Evolutionary conservation across 64 coral and sea anemone genomes (phyloP), one percentile per base, ranked within the genome.

Genomic region (Porites lutea): DNA sequence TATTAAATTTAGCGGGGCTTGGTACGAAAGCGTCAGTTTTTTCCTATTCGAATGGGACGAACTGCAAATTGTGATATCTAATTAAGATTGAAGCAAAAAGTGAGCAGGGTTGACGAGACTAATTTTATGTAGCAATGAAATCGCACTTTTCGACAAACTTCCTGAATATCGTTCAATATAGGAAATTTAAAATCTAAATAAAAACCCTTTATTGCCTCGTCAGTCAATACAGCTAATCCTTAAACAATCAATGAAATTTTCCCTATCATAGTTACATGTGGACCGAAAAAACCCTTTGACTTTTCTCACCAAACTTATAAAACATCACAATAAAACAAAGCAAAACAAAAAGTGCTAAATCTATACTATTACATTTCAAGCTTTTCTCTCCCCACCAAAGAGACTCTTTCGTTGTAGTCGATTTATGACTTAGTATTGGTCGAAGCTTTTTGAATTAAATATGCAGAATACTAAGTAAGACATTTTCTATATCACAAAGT

Each of bases 121-220:
- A 84, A 84, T 84, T 68, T 68, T 67, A 84, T 69, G 81, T 84
- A 84, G 62, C 81, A 69, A 84, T 65, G 81, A 84, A 68, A 84
- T 84, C 63, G 69, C 63, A 47, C 59, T 63, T 84, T 64, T 68
- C 11, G 48, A 48, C 47, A 67, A 84, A 84, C 81, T 84, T 84
- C 81, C 81, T 84, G 81, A 21, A 19, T 69, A 46, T 61, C 45
- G 19, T n/a, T 45, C 44, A 52, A 68, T 68, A 64, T 68, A 84
- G 81, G 81, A 84, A 84, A 84, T 84, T 66, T 53, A 52, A 49
- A 84, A 65, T 53, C 63, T 69, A 84, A 84, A 84, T 69, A 84
- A 69, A 84, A 84, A 84, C 62, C 62, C 47, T 49, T 84, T 69
- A 84, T 84, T 84, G 48, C 81, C 43, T 18, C 21, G 18, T 68